phyloP scores from a whole-genome alignment of 37 sponge, comb jelly and placozoan species.

The Eunapius fragilis region DNA sequence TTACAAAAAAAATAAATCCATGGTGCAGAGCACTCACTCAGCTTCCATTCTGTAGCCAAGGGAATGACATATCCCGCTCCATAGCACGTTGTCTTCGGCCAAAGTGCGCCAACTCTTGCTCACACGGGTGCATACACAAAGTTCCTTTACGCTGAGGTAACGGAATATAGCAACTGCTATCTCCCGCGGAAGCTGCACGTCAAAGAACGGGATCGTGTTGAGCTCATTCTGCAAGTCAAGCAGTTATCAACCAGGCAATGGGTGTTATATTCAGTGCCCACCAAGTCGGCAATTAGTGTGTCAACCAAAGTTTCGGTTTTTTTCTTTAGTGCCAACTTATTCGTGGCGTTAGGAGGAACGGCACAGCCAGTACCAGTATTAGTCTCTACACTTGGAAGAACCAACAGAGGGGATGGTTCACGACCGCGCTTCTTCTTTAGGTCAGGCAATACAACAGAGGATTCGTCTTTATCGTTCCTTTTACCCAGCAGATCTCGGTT shows the following conservation, averaged over 20 bases:
- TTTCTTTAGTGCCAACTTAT: background rate
- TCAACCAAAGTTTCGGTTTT: slow-evolving; percentile 47
- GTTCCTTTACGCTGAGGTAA: slow-evolving; percentile 48
- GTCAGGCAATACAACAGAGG: background rate
- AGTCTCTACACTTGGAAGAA: slow-evolving; percentile 12
- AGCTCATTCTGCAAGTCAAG: slow-evolving; percentile 71
- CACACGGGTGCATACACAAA: slow-evolving; percentile 69
- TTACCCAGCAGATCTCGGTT: background rate
- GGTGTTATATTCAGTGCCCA: slow-evolving; percentile 24
- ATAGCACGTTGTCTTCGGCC: slow-evolving; percentile 78
- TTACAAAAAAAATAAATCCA: no score
- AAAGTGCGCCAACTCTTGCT: slow-evolving; percentile 72
- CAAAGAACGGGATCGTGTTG: slow-evolving; percentile 82
- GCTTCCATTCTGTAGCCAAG: slow-evolving; percentile 10
- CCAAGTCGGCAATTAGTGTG: slow-evolving; percentile 68
- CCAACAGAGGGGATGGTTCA: slow-evolving; percentile 20
- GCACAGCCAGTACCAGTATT: background rate
- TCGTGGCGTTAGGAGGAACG: background rate
- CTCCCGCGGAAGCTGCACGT: slow-evolving; percentile 72
- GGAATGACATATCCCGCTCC: slow-evolving; percentile 45
- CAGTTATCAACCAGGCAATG: background rate
- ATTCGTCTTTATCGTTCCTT: background rate
- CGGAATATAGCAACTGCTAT: slow-evolving; percentile 67
- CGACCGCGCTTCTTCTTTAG: background rate
- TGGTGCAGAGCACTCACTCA: slow-evolving; percentile 42